Base-by-base conservation (phyloP, 1,140 invertebrate genomes). In the Nomia melanderi region DNA sequence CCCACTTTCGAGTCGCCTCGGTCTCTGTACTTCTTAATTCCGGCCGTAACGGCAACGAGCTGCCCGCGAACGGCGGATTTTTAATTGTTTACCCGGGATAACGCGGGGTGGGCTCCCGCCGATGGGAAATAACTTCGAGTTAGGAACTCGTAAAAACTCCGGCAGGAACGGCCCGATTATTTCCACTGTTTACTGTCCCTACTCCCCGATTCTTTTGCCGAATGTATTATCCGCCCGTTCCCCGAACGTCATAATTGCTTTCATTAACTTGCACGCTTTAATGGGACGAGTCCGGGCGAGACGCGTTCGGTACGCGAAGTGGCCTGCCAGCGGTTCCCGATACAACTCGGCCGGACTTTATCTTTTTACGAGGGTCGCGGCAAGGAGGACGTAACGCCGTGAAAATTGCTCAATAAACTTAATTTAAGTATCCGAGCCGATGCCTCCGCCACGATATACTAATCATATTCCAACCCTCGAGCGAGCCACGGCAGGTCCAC, bases 401-500 rank as follows among this genome's bases (percentile, higher is more conserved):
- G 85, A 88, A 84, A 88, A 88, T 86, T 88, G 86, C 83, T 71
- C 85, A 83, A 88, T 88, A 88, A 88, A 88, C 84, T 88, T 85
- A 87, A 88, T 88, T 88, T 87, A 83, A 86, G 72, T 79, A 78
- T 82, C 83, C 78, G 39, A 79, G 60, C 73, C 75, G 80, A 87
- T 78, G 70, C 76, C 75, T 84, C 66, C 80, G 70, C 70, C 85
- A 87, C 76, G 81, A 85, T 79, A 86, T 85, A 87, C 86, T 88
- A 87, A 88, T 88, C 85, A 84, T 86, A 87, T 86, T 87, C 75
- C 73, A 76, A 81, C 74, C 73, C 75, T 78, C 65, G 72, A 29
- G 65, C 63, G 50, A 17, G 60, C 44, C 56, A 25, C 73, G 63
- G 27, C 12, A 2, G 47, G 70, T 12, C 57, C 36, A 59, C 59